phyloP scores from a whole-genome alignment of 2,797 vertebrate genomes.

The Tapera naevia region DNA sequence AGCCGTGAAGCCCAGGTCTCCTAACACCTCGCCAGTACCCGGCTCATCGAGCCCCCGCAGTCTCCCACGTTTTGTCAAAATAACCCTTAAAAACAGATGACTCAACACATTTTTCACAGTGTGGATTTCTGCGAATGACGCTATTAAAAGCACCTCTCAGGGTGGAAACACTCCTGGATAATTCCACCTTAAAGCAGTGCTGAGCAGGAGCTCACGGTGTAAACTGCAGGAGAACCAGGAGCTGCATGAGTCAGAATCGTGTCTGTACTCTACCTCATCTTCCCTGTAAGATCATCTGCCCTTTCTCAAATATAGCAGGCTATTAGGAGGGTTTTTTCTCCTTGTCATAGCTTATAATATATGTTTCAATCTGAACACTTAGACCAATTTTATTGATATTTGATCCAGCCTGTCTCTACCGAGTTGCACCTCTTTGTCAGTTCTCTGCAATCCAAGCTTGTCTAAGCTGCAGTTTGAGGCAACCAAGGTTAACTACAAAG shows the following conservation, averaged over 20 bases:
- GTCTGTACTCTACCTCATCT: rapidly evolving
- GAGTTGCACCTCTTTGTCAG: neutral
- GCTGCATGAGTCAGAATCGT: neutral
- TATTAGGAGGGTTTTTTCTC: neutral
- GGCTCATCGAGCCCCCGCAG: neutral
- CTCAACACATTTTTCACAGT: neutral
- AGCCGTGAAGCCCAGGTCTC: neutral
- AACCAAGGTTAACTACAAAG: neutral
- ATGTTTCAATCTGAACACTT: neutral
- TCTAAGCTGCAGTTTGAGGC: neutral
- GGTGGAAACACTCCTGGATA: neutral
- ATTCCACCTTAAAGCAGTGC: neutral
- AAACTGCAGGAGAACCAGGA: neutral
- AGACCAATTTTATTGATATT: neutral
- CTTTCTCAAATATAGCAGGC: neutral
- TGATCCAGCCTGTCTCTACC: neutral
- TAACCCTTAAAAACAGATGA: neutral
- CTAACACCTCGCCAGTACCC: neutral
- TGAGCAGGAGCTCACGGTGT: neutral
- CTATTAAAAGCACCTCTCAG: neutral
- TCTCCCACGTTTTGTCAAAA: neutral
- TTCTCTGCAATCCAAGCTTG: neutral
- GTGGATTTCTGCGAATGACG: neutral
- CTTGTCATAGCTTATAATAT: neutral
- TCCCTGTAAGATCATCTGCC: neutral